Evolutionary conservation across 1,140 invertebrate genomes (phyloP), one percentile per base, ranked within the genome.

Genomic region (Bombus polaris): DNA sequence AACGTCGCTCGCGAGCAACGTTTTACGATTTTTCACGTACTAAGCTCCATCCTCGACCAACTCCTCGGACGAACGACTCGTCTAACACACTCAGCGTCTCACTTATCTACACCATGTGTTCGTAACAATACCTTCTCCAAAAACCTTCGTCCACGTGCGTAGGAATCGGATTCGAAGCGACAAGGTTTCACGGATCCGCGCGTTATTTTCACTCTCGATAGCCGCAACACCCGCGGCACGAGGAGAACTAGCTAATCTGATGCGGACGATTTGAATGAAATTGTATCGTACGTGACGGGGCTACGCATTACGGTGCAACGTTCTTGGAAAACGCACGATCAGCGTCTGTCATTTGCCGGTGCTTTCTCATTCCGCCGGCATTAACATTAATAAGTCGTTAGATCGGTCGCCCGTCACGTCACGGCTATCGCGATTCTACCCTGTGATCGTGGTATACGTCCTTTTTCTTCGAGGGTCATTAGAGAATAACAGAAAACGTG

Each of bases 361-460:
- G 42, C 42, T 74, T 74, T 47, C n/a, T 75, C 73, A 35, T 75
- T 75, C 73, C 44, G 44, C 42, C 42, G 44, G 18, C 44, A 75
- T 75, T 75, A 75, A 75, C 73, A 75, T 75, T 75, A 53, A 75
- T 75, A 75, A 47, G 73, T 75, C 73, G 73, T 53, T 75, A 75
- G 42, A 53, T 53, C 73, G 42, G 72, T 74, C 72, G 72, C 72
- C 42, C 47, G 72, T 74, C 72, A 74, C 35, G 72, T 39, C 39
- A 74, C 42, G 72, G 39, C 15, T 74, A 74, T 74, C 72, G 71
- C 37, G 71, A 73, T 73, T 42, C 71, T 22, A 32, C 13, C 71
- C 28, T 9, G 39, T 15, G 25, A 44, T 73, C 66, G 37, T 18
- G 28, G 39, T 8, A n/a, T 28, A 28, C 28, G 6, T 42, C 39